These are phyloP conservation scores for Terebella lapidaria DNA, from an alignment of 2,888 invertebrate species.

Conservation along the genomic window DNA sequence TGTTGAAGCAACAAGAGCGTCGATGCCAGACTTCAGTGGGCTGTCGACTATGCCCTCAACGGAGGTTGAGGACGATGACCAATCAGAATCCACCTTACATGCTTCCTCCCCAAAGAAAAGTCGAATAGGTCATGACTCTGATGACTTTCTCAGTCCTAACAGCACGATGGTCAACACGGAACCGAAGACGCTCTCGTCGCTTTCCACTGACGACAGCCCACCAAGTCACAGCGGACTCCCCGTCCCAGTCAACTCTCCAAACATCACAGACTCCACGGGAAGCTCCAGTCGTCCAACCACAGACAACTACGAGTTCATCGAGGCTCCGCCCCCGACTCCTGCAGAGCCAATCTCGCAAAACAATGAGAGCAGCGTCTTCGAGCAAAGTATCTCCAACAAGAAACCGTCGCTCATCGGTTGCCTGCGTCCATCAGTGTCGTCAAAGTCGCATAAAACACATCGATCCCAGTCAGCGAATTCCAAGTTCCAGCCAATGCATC, in stretches of 20 bases:
- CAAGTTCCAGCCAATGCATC: neutral
- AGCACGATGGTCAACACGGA: neutral
- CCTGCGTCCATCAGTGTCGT: neutral
- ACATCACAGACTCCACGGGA: slow-evolving; percentile 23
- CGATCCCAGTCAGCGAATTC: no score
- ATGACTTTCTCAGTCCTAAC: neutral
- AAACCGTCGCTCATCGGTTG: neutral
- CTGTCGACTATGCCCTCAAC: slow-evolving; percentile 9
- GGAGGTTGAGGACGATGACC: neutral
- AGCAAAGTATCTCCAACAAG: neutral
- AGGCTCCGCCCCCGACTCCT: slow-evolving; percentile 4
- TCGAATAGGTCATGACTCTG: neutral
- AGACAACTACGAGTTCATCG: slow-evolving; percentile 23
- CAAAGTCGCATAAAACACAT: no score
- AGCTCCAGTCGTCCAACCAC: slow-evolving; percentile 20
- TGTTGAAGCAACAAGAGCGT: slow-evolving; percentile 19
- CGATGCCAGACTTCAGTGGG: slow-evolving; percentile 20
- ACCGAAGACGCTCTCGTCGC: slow-evolving; percentile 14
- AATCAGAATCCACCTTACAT: slow-evolving; percentile 6
- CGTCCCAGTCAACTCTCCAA: slow-evolving; percentile 25
- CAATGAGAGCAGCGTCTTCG: neutral
- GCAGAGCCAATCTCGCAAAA: neutral
- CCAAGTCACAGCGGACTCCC: slow-evolving; percentile 11
- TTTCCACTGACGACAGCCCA: slow-evolving; percentile 17
- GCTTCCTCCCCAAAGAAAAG: neutral